These are phyloP conservation scores for Apis laboriosa DNA, from an alignment of 1,140 invertebrate species.

Conservation along the genomic window DNA sequence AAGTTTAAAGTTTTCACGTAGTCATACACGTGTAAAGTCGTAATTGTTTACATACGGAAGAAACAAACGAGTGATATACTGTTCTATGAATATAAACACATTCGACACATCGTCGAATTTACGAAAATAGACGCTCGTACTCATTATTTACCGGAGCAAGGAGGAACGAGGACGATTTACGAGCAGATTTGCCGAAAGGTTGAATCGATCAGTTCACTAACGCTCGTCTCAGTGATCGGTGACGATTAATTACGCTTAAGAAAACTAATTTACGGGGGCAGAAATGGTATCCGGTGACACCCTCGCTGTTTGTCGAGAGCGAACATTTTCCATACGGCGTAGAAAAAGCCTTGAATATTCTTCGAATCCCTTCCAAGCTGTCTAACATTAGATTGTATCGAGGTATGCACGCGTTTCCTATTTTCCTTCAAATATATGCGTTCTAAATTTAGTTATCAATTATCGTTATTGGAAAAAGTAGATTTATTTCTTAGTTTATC, in stretches of 20 bases:
- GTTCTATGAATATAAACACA: not conserved
- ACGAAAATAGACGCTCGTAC: conserved; percentile 26
- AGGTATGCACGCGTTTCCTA: conserved; percentile 10
- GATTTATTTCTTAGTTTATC: no score
- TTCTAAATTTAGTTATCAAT: no score
- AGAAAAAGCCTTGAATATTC: not conserved
- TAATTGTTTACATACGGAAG: not conserved
- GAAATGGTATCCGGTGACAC: conserved; percentile 17
- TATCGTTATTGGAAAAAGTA: no score
- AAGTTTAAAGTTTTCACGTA: not conserved
- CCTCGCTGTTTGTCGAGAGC: conserved; percentile 44
- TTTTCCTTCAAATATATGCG: not conserved
- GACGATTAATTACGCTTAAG: conserved; percentile 50
- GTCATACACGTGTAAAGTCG: not conserved
- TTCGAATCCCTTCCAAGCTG: not conserved
- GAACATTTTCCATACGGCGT: conserved; percentile 32
- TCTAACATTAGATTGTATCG: conserved; percentile 48
- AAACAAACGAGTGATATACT: not conserved
- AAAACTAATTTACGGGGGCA: conserved; percentile 53
- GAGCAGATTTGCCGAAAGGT: conserved; percentile 42
- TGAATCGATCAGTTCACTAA: conserved; percentile 9
- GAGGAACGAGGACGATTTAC: conserved; percentile 35
- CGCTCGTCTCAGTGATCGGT: conserved; percentile 39
- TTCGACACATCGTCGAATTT: not conserved
- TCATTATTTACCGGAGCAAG: conserved; percentile 24